Conservation (phyloP, 2,113 vertebrate genomes). For the Glaucidium brasilianum region DNA sequence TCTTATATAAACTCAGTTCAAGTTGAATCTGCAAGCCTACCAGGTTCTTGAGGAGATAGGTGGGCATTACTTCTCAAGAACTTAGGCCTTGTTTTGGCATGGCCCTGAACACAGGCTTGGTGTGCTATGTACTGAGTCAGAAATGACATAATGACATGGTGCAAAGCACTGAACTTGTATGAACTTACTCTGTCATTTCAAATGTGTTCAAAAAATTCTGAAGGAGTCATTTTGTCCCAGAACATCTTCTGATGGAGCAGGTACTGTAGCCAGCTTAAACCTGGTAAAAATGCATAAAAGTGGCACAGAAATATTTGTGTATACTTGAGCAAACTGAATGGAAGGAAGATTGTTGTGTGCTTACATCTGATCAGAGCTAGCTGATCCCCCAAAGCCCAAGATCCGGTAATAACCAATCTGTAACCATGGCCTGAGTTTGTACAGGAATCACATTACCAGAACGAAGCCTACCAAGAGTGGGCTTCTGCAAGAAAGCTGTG, state of each 20-base stretch:
- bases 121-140: background rate
- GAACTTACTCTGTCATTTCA: background rate
- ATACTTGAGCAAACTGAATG: background rate
- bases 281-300: background rate
- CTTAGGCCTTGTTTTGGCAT: background rate
- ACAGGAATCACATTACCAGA: accelerated
- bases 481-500: background rate
- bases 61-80: background rate
- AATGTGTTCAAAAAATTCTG: background rate
- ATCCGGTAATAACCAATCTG: background rate
- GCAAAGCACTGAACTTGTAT: background rate
- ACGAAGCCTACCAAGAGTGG: background rate
- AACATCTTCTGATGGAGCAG: background rate
- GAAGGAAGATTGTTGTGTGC: background rate
- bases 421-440: background rate
- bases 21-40: background rate
- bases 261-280: background rate
- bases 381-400: background rate
- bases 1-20: background rate
- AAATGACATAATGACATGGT: background rate
- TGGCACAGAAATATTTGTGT: background rate
- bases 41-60: background rate
- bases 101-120: background rate
- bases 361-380: background rate
- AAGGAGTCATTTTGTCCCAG: background rate